Evolutionary conservation across 2,888 invertebrate species (phyloP).

Genomic region (Ophioninae sp.): DNA sequence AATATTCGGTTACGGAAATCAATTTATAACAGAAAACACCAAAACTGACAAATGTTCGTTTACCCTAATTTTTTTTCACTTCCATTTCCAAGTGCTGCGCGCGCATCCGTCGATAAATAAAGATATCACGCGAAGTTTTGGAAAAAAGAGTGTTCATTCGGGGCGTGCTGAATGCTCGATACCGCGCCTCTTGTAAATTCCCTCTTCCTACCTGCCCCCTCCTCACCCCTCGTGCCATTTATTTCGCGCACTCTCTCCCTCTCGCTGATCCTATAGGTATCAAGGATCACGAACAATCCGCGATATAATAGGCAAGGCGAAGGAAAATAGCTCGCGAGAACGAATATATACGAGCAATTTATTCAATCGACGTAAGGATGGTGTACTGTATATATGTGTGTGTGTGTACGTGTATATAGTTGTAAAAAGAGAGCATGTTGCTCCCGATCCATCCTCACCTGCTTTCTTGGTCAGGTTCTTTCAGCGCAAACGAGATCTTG

Average conservation of each 20-base stretch:
- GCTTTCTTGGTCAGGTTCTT: slow-evolving; percentile 56
- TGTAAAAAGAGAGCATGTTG: slow-evolving; percentile 56
- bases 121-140: slow-evolving; percentile 51
- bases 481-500: slow-evolving; percentile 58
- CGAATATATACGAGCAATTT: slow-evolving; percentile 59
- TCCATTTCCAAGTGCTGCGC: neutral
- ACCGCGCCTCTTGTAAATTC: slow-evolving; percentile 25
- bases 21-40: no score
- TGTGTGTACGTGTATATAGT: slow-evolving; percentile 29
- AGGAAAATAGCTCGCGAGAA: slow-evolving; percentile 54
- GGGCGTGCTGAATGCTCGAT: slow-evolving; percentile 32
- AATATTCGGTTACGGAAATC: no score
- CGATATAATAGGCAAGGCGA: slow-evolving; percentile 56
- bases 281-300: slow-evolving; percentile 51
- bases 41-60: no score
- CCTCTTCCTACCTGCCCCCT: slow-evolving; percentile 2
- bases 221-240: slow-evolving; percentile 1
- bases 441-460: slow-evolving; percentile 63
- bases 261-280: slow-evolving; percentile 16
- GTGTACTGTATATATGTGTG: slow-evolving; percentile 12
- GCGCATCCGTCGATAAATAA: slow-evolving; percentile 40
- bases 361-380: slow-evolving; percentile 61
- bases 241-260: slow-evolving; percentile 1
- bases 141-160: slow-evolving; percentile 34
- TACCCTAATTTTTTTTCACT: neutral